Conservation (phyloP, 1,140 invertebrate genomes). For the Ceratosolen solmsi region DNA sequence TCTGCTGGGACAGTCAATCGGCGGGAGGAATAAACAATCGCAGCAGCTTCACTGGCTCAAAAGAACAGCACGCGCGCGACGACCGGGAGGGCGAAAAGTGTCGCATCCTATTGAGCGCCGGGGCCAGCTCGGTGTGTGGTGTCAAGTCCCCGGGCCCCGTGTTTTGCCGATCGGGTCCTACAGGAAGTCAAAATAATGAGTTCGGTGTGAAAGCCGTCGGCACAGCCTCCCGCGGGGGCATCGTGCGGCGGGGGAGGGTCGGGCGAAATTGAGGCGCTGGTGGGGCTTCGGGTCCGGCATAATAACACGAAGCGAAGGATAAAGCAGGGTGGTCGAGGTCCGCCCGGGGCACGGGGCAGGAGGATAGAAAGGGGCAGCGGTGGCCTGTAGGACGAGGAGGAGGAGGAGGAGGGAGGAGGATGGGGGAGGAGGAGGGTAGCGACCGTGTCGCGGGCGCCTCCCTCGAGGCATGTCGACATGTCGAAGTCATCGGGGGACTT, state of each 20-base stretch:
- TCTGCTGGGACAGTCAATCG: background rate
- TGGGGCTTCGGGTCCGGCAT: background rate
- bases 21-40: background rate
- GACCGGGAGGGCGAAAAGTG: background rate
- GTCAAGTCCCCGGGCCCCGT: background rate
- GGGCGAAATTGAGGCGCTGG: too few relatives aligned
- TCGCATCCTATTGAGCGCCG: background rate
- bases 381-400: background rate
- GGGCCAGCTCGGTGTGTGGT: background rate
- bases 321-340: background rate
- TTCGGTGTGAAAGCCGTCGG: background rate
- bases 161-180: slow-evolving; percentile 12
- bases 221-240: background rate
- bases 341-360: too few relatives aligned
- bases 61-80: slow-evolving; percentile 2
- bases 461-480: slow-evolving; percentile 41
- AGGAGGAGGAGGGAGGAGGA: background rate
- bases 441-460: background rate
- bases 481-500: slow-evolving; percentile 19
- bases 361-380: background rate
- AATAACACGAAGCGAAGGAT: background rate
- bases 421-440: background rate
- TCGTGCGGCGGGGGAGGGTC: background rate
- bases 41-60: background rate
- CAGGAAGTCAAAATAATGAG: slow-evolving; percentile 32